Base-by-base conservation (phyloP, 53 echinoderm and acorn worm species). In the Antedon mediterranea region DNA sequence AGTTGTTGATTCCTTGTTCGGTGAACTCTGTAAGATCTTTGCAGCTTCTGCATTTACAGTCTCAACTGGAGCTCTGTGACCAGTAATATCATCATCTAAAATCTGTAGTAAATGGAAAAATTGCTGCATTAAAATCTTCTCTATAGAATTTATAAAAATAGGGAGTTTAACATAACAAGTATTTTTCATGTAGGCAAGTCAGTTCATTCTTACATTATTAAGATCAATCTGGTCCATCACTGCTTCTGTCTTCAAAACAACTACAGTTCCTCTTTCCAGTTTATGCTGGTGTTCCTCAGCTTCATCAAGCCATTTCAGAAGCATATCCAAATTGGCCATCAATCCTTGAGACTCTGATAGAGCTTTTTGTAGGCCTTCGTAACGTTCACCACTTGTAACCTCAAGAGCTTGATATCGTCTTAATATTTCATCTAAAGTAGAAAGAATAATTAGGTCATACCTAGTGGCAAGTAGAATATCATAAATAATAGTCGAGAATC, bases 151-250 rank as follows among this genome's bases (percentile, higher is more conserved):
- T n/a, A n/a, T n/a, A n/a, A n/a, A n/a, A n/a, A n/a, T n/a, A n/a
- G n/a, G 26, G 13, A 44, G 26, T 44, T 15, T 44, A 44, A 44
- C 13, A 44, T 44, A 15, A 13, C n/a, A n/a, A n/a, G n/a, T n/a
- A n/a, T n/a, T n/a, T n/a, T n/a, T n/a, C n/a, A n/a, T n/a, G n/a
- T n/a, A n/a, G n/a, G n/a, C 11, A 29, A 29, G 7, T 32, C 32
- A 3, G 7, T 31, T 43, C n/a, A 71, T 5, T 34, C 78, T 37
- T 78, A 93, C 93, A 90, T 93, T 98, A 80, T 88, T 93, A 73
- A 88, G 85, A 74, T 98, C 92, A 0, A 84, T 79, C 77, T 98
- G 98, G 42, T 98, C 98, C 83, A 93, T 78, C 80, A 98, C 84
- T 0, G 93, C 89, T 71, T 93, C 91, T 71, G 85, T 81, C 31